Percentiles rank a stretch among this genome's conserved stretches.
Conservation (phyloP, 2,113 vertebrate genomes). For the Oryzias melastigma region DNA sequence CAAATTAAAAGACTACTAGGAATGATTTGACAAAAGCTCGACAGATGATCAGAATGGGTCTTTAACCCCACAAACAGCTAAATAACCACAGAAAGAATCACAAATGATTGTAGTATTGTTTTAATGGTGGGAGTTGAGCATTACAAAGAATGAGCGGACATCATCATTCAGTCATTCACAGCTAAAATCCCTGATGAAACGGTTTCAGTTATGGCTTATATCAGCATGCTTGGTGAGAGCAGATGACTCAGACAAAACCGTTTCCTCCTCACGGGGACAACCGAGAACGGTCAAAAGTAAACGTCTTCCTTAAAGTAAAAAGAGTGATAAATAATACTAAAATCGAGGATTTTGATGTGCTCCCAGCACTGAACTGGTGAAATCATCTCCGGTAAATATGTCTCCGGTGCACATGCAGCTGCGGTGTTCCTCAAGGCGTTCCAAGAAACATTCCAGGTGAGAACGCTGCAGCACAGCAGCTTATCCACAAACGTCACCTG, state of each 20-base stretch:
- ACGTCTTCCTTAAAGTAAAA: slow-evolving; percentile 13
- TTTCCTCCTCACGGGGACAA: slow-evolving; percentile 7
- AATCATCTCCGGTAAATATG: slow-evolving; percentile 19
- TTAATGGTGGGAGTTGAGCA: slow-evolving; percentile 66
- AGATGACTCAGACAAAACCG: slow-evolving; percentile 20
- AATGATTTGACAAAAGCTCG: no score
- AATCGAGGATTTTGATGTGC: no score
- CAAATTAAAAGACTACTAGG: no score
- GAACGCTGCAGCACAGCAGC: slow-evolving; percentile 34
- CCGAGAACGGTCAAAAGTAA: slow-evolving; percentile 16
- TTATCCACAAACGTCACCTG: slow-evolving; percentile 16
- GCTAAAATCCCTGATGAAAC: slow-evolving; percentile 70
- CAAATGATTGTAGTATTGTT: slow-evolving; percentile 30
- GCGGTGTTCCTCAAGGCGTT: slow-evolving; percentile 24
- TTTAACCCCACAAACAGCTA: not conserved
- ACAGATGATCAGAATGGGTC: no score
- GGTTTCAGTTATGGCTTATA: slow-evolving; percentile 59
- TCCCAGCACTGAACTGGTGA: no score
- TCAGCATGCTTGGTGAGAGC: slow-evolving; percentile 67
- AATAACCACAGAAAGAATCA: not conserved
- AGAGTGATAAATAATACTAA: slow-evolving; percentile 28
- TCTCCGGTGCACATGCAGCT: slow-evolving; percentile 64
- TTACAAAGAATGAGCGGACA: slow-evolving; percentile 67
- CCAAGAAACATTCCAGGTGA: slow-evolving; percentile 55
- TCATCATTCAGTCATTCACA: slow-evolving; percentile 66